Evolutionary conservation across 2,797 vertebrate species (phyloP), one percentile per base, ranked within the genome.

Genomic region (Vireo griseus): DNA sequence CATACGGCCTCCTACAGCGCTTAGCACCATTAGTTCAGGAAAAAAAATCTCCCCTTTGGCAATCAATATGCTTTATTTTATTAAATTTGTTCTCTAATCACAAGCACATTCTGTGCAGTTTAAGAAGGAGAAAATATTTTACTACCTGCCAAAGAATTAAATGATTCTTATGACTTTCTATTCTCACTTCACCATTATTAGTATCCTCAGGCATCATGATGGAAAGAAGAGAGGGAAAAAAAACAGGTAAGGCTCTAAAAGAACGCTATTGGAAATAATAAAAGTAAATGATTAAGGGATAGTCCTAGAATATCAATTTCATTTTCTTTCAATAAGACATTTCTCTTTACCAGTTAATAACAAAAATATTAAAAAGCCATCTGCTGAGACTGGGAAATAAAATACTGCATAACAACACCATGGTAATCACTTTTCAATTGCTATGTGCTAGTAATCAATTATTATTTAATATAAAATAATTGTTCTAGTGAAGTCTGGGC

Each of bases 291-390:
- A 95, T 66, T 77, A 65, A 87, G 25, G 82, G 13, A 78, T 65
- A 66, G 35, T 51, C 33, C 35, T 93, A 7, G 1, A 95, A 72
- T 72, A 92, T 79, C n/a, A n/a, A 58, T 55, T 94, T 80, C 4
- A 44, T 67, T 93, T 82, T 69, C 81, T 66, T 67, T 88, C 52
- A 81, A n/a, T 71, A 54, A 51, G 31, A 80, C 5, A 58, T 82
- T 88, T 74, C 37, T 86, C 45, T 91, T 7, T 37, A 87, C 65
- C 83, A 75, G 58, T 88, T 93, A 92, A 91, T 69, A 90, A 48
- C 20, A 88, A 90, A 76, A 93, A 74, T 83, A 92, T 93, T 94
- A 78, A 92, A 93, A 95, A 79, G 28, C 29, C 42, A 68, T 95
- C 88, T 93, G 33, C 62, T 10, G 4, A 90, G 76, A 59, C 1